phyloP scores from a whole-genome alignment of 37 sponge, comb jelly and placozoan genomes.

The Hexactinellida sp. region DNA sequence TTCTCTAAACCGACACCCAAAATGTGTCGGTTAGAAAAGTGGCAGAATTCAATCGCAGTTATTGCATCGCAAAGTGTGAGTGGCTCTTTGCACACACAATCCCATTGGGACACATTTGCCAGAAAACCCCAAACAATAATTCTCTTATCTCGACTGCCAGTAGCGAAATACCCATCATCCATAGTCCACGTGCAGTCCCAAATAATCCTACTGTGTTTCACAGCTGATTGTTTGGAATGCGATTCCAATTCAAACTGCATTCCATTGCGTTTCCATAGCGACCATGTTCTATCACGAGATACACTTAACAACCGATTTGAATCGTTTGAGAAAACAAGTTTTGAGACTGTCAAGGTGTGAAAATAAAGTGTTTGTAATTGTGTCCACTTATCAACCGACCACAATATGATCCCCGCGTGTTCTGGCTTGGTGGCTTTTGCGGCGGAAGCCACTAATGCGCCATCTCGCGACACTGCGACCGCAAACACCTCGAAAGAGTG shows the following conservation, averaged over 20 bases:
- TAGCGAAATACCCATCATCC: slow-evolving; percentile 72
- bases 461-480: slow-evolving; percentile 37
- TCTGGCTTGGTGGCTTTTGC: slow-evolving; percentile 74
- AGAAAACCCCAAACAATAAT: slow-evolving; percentile 21
- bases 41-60: neutral
- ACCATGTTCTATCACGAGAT: slow-evolving; percentile 79
- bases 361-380: slow-evolving; percentile 36
- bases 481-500: slow-evolving; percentile 77
- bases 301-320: slow-evolving; percentile 47
- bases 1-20: neutral
- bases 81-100: neutral
- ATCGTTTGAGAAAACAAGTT: slow-evolving; percentile 63
- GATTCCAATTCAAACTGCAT: neutral
- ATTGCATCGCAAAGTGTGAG: neutral
- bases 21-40: neutral
- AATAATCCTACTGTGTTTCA: slow-evolving; percentile 64
- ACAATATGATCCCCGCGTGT: slow-evolving; percentile 62
- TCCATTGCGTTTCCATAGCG: slow-evolving; percentile 53
- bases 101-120: neutral
- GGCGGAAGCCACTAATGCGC: slow-evolving; percentile 63
- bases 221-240: neutral
- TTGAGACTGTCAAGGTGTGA: slow-evolving; percentile 81
- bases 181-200: slow-evolving; percentile 73
- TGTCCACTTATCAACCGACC: slow-evolving; percentile 51
- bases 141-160: slow-evolving; percentile 80